Percentiles rank a stretch among this genome's conserved stretches.
These are phyloP conservation scores for Tetraneura akinire DNA, from an alignment of 1,140 invertebrate genomes.

Conservation along the genomic window DNA sequence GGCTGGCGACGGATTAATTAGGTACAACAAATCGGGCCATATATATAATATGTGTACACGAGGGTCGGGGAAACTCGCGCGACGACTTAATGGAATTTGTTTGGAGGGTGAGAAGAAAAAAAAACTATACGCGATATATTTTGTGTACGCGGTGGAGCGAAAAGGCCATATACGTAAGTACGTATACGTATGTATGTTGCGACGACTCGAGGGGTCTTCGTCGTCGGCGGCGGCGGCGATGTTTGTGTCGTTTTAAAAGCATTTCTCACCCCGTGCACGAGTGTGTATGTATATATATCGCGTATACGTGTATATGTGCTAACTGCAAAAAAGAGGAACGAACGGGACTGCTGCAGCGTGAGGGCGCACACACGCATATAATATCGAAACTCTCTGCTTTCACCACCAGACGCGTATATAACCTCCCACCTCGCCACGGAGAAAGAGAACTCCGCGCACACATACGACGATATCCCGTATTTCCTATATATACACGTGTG, in stretches of 20 bases:
- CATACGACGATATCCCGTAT: too few relatives aligned
- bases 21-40: slow-evolving; percentile 11
- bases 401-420: not conserved
- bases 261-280: slow-evolving; percentile 37
- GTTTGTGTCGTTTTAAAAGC: slow-evolving; percentile 41
- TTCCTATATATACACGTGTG: not conserved
- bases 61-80: not conserved
- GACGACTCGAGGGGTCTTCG: not conserved
- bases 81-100: slow-evolving; percentile 44
- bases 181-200: not conserved
- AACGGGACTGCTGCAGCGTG: not conserved
- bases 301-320: not conserved
- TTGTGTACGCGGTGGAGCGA: not conserved
- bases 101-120: slow-evolving; percentile 10
- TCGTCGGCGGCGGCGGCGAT: not conserved
- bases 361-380: not conserved
- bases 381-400: slow-evolving; percentile 39
- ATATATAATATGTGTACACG: not conserved
- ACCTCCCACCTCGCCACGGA: not conserved
- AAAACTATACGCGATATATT: too few relatives aligned
- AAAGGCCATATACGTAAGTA: not conserved
- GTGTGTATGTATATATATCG: too few relatives aligned
- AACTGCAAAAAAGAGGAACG: not conserved
- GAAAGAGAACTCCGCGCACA: too few relatives aligned
- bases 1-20: not conserved